phyloP scores from a whole-genome alignment of 1,140 invertebrate species.

The Drosophila santomea region DNA sequence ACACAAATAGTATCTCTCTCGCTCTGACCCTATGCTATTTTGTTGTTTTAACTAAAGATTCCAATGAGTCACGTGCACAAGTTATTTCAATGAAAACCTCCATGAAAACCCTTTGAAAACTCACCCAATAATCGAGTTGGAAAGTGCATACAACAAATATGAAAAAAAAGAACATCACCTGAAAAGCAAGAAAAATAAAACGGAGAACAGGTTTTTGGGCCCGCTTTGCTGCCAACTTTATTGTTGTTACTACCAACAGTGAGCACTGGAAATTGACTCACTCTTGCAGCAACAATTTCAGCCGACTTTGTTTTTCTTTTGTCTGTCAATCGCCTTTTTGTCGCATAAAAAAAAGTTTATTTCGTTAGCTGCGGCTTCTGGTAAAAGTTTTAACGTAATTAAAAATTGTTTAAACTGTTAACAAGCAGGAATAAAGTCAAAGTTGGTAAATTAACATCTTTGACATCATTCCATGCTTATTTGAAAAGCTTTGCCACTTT shows the following conservation, averaged over 20 bases:
- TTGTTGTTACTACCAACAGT: constrained; percentile 49
- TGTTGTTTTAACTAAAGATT: constrained; percentile 20
- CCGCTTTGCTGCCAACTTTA: constrained; percentile 49
- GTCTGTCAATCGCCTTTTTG: constrained; percentile 15
- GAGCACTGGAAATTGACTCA: constrained; percentile 42
- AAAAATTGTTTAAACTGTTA: constrained; percentile 11
- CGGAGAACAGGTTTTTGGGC: constrained; percentile 61
- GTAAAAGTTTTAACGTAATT: constrained; percentile 19
- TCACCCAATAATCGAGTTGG: constrained; percentile 6
- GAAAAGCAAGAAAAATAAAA: constrained; percentile 39
- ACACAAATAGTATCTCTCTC: constrained; percentile 15
- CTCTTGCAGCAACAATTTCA: constrained; percentile 21
- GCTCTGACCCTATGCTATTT: constrained; percentile 1
- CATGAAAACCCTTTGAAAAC: constrained; percentile 19
- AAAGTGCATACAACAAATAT: constrained; percentile 41
- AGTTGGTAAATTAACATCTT: neutral
- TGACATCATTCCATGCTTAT: neutral
- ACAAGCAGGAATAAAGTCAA: neutral
- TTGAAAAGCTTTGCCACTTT: neutral
- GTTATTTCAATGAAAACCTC: constrained; percentile 19
- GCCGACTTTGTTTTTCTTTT: constrained; percentile 7
- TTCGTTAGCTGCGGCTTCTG: constrained; percentile 17
- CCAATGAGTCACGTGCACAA: constrained; percentile 47
- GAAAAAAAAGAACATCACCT: constrained; percentile 14
- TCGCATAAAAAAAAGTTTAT: constrained; percentile 22